A percentile compares a stretch with the other conserved stretches of the same genome.
These are phyloP conservation scores for Drosophila lini DNA, from an alignment of 1,140 invertebrate genomes.

Conservation along the genomic window DNA sequence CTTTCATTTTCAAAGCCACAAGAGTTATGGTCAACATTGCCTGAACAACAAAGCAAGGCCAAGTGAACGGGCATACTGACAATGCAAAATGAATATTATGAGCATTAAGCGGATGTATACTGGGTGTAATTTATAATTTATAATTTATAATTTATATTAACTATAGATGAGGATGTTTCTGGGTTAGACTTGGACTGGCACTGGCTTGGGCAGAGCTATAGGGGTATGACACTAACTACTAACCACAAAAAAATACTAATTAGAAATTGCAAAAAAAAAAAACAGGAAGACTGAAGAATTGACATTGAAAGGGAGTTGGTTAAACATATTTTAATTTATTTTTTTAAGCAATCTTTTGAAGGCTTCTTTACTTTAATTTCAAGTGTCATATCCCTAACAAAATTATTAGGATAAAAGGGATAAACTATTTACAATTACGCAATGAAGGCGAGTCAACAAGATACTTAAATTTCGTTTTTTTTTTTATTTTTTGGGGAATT, in stretches of 20 bases:
- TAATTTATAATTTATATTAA: neutral
- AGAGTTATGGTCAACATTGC: conserved; percentile 8
- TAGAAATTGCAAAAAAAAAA: neutral
- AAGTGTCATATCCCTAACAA: conserved; percentile 20
- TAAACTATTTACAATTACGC: conserved; percentile 31
- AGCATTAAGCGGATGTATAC: neutral
- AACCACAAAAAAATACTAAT: neutral
- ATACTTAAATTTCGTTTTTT: conserved; percentile 15
- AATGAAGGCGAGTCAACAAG: conserved; percentile 37
- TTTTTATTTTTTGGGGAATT: conserved; percentile 4
- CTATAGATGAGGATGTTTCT: conserved; percentile 12
- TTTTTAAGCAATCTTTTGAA: too few species aligned
- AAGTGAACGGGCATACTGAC: conserved; percentile 4
- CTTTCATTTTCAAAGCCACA: neutral
- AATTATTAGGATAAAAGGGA: neutral
- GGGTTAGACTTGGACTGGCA: neutral
- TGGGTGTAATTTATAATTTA: neutral
- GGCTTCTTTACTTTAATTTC: neutral
- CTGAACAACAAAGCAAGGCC: conserved; percentile 27
- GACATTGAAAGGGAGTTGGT: neutral
- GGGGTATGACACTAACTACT: conserved; percentile 25
- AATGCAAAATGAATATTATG: neutral
- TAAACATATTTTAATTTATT: too few species aligned
- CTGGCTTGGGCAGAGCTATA: neutral
- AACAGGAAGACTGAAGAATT: neutral